Evolutionary conservation across 2,113 vertebrate genomes (phyloP), one percentile per base, ranked within the genome.

Genomic region (Halichoeres trimaculatus): DNA sequence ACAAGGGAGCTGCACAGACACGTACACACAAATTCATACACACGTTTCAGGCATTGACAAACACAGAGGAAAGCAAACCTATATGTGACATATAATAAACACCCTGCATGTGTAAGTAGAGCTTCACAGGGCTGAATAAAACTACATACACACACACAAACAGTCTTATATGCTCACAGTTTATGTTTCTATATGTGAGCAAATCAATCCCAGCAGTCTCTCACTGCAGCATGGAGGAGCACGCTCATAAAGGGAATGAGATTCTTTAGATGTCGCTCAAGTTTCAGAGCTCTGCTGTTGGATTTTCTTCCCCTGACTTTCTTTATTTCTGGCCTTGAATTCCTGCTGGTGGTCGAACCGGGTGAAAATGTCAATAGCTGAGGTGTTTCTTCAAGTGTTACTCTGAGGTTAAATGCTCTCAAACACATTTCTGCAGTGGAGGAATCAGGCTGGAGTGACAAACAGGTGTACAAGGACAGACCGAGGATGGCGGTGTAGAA

Each of bases 1-100:
- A 56, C 78, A 41, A 41, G 80, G 76, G 82, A 85, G 47, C 70
- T 75, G 57, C 40, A 76, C 56, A 57, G 34, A 59, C 55, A 52
- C 56, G 40, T 38, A 45, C 57, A 56, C 24, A 41, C 34, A 63
- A 54, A 63, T n/a, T 43, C 35, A 53, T 61, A 76, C 35, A 76
- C 52, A 55, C 48, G 56, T 51, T 51, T 20, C 30, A 53, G 17
- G 30, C 58, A 47, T 14, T 70, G 53, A 63, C 41, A 73, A 40
- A 68, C 38, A 79, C 52, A 13, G n/a, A 41, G 34, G 52, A 65
- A 30, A 48, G 30, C 52, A 67, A 22, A 74, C 51, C 48, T 62
- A 4, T 16, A 10, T 64, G 24, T 24, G 17, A 9, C 38, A 20
- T 68, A 56, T 63, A 53, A 58, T 20, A 52, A 64, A 70, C n/a